A percentile compares a stretch with the other conserved stretches of the same genome.
Evolutionary conservation across 2,797 vertebrate genomes (phyloP).

Genomic region (Sorex maritimensis): DNA sequence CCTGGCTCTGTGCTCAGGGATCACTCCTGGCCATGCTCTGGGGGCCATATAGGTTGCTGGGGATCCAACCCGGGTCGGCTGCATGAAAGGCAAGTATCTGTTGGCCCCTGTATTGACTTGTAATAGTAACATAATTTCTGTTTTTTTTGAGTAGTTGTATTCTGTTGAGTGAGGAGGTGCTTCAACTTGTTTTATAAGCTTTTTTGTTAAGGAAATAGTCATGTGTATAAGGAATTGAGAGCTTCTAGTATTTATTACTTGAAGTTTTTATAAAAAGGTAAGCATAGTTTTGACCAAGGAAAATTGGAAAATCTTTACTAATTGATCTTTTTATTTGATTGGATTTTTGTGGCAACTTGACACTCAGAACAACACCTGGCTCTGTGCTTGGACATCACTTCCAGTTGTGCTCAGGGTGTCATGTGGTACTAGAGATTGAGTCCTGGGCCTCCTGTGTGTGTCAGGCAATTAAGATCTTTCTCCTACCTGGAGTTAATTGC

Average conservation of each 20-base stretch:
- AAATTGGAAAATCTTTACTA: constrained; percentile 58
- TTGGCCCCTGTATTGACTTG: too few species aligned
- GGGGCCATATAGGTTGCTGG: too few species aligned
- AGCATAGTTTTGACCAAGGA: constrained; percentile 41
- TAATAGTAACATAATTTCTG: constrained; percentile 53
- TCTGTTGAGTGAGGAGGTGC: neutral
- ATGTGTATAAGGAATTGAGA: constrained; percentile 50
- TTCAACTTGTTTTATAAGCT: constrained; percentile 55
- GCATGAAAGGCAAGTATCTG: too few species aligned
- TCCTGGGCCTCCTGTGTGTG: too few species aligned
- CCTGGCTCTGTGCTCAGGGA: too few species aligned
- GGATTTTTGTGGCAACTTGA: neutral
- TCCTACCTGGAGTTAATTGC: too few species aligned
- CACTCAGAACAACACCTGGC: constrained; percentile 38
- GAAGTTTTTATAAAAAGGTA: constrained; percentile 61
- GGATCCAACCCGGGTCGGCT: too few species aligned
- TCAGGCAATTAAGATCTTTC: too few species aligned
- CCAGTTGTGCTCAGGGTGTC: too few species aligned
- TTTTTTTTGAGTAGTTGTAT: constrained; percentile 47
- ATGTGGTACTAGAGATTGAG: too few species aligned
- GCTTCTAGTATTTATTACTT: constrained; percentile 58
- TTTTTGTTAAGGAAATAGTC: neutral
- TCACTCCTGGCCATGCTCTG: too few species aligned
- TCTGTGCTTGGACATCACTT: too few species aligned
- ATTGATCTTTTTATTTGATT: constrained; percentile 28